Evolutionary conservation across 35 echinoderm and acorn worm species (phyloP).

Genomic region (Stichopus chloronotus): DNA sequence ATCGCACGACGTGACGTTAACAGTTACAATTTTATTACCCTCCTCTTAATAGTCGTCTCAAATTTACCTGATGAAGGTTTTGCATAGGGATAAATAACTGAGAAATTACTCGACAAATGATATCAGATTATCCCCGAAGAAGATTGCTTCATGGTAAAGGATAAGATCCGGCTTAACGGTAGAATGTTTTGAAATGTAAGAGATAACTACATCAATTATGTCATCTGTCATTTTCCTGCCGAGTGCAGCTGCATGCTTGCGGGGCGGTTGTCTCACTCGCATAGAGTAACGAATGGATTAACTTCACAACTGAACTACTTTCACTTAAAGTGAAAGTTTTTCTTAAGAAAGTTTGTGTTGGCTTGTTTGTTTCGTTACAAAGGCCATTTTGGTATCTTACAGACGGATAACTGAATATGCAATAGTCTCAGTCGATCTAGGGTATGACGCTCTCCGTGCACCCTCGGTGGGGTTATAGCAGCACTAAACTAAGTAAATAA

Average conservation of each 20-base stretch:
- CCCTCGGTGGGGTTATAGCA: too few relatives aligned
- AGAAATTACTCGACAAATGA: slow-evolving; percentile 45
- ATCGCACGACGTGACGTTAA: slow-evolving; percentile 17
- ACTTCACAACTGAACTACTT: slow-evolving; percentile 16
- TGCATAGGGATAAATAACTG: slow-evolving; percentile 38
- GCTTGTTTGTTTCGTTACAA: too few relatives aligned
- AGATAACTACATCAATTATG: slow-evolving; percentile 33
- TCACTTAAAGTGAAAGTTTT: not conserved
- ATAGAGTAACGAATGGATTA: not conserved
- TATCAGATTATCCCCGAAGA: slow-evolving; percentile 41
- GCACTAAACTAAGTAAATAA: too few relatives aligned
- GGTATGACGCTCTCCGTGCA: too few relatives aligned
- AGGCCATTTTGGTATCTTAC: too few relatives aligned
- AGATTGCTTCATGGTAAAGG: not conserved
- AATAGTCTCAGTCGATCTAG: too few relatives aligned
- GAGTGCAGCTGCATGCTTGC: slow-evolving; percentile 36
- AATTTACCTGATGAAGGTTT: slow-evolving; percentile 9
- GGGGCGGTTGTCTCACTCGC: not conserved
- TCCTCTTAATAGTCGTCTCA: slow-evolving; percentile 11
- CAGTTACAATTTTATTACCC: slow-evolving; percentile 53
- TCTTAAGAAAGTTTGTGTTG: too few relatives aligned
- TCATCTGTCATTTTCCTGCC: slow-evolving; percentile 35
- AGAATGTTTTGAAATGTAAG: slow-evolving; percentile 26
- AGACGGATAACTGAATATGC: too few relatives aligned
- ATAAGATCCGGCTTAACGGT: not conserved